A percentile compares a stretch with the other conserved stretches of the same genome.
phyloP scores from a whole-genome alignment of 1,140 invertebrate species.

The Drosophila paulistorum region DNA sequence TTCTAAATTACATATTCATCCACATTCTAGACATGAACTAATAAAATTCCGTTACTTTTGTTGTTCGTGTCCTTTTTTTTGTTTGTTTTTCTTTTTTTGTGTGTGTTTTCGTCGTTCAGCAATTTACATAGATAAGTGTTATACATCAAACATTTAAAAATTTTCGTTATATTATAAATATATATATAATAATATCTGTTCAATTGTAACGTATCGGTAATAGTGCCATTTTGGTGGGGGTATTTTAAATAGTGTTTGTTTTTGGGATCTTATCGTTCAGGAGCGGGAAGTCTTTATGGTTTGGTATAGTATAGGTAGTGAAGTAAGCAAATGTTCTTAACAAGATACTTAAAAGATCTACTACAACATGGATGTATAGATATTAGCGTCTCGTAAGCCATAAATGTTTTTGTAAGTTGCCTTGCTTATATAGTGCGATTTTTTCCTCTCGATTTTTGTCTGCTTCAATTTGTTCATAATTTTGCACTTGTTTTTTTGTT shows the following conservation, averaged over 20 bases:
- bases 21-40: conserved; percentile 49
- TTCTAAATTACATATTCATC: conserved; percentile 64
- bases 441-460: conserved; percentile 21
- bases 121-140: conserved; percentile 71
- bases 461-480: conserved; percentile 10
- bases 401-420: conserved; percentile 30
- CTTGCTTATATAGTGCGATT: conserved; percentile 22
- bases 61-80: not conserved
- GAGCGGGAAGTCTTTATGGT: not conserved
- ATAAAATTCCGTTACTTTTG: conserved; percentile 38
- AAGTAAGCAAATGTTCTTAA: conserved; percentile 50
- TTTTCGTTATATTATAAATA: conserved; percentile 43
- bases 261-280: not conserved
- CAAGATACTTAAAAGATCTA: conserved; percentile 67
- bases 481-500: conserved; percentile 12
- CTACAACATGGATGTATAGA: conserved; percentile 72
- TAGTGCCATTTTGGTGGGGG: conserved; percentile 38
- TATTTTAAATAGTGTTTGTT: conserved; percentile 2
- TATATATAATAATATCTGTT: conserved; percentile 70
- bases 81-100: conserved; percentile 12
- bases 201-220: conserved; percentile 58
- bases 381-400: conserved; percentile 76
- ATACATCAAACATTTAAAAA: conserved; percentile 61
- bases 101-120: conserved; percentile 52
- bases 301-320: conserved; percentile 27